Conservation (phyloP, 1,140 invertebrate genomes). For the Meloidogyne exigua region DNA sequence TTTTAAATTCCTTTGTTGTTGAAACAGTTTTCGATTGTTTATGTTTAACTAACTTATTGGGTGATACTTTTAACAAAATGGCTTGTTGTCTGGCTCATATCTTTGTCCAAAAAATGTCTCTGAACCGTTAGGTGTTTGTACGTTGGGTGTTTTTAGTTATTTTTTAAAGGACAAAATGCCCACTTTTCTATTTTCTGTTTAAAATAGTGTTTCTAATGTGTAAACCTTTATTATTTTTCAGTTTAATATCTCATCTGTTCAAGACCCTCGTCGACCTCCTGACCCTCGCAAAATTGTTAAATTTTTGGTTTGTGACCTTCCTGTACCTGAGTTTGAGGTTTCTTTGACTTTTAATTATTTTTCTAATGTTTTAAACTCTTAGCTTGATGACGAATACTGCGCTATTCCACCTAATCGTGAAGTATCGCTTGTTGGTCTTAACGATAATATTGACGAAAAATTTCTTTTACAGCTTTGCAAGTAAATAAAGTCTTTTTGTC, state of each 20-base stretch:
- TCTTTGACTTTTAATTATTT: not conserved
- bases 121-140: too few species aligned
- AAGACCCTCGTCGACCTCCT: conserved; percentile 24
- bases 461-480: conserved; percentile 30
- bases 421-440: conserved; percentile 24
- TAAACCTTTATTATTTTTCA: conserved; percentile 17
- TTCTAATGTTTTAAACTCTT: not conserved
- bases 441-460: conserved; percentile 35
- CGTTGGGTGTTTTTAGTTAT: too few species aligned
- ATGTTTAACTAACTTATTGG: too few species aligned
- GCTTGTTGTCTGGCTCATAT: too few species aligned
- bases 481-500: too few species aligned
- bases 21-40: too few species aligned
- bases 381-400: conserved; percentile 33
- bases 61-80: too few species aligned
- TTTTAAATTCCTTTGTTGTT: too few species aligned
- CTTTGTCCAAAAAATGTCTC: too few species aligned
- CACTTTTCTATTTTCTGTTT: too few species aligned
- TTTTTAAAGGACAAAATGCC: too few species aligned
- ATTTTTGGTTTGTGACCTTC: not conserved
- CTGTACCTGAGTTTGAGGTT: conserved; percentile 28
- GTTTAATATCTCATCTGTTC: conserved; percentile 8
- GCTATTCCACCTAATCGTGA: conserved; percentile 25
- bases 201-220: too few species aligned
- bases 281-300: conserved; percentile 13